Evolutionary conservation across 1,140 invertebrate genomes (phyloP), one percentile per base, ranked within the genome.

Genomic region (Chrysopa pallens): DNA sequence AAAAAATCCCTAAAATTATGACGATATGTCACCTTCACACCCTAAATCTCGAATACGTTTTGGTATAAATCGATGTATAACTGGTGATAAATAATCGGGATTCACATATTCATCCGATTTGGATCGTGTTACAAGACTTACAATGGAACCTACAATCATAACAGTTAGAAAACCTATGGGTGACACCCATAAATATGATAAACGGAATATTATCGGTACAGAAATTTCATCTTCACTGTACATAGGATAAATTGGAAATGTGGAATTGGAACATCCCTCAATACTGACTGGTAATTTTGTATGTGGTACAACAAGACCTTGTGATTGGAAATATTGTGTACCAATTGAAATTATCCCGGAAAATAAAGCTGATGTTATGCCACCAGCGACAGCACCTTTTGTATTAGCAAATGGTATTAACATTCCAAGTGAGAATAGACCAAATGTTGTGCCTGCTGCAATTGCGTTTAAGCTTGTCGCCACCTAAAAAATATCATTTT

Each of bases 401-500:
- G 69, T 69, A 53, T 86, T 88, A 15, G 81, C 73, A 76, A 80
- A 87, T 13, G 84, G 86, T 50, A 84, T 72, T 36, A 82, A 66
- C 73, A 91, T 85, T 45, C 87, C 88, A 8, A 92, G 61, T 0
- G 79, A 79, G 57, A 91, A 93, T 11, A 90, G 68, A 3, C 86
- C 87, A 45, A 89, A 79, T 1, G 85, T 76, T 12, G 84, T 81
- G 6, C 84, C 85, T 13, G 83, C 78, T 9, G 85, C 78, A 46
- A 90, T 83, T 3, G 84, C 81, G 40, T 83, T 81, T 37, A 87
- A 61, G 42, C 81, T 79, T 33, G 80, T 74, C 1, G 84, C 82
- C 36, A 84, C 73, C 80, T 84, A 48, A 39, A 50, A 48, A 15
- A 13, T 23, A 5, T 23, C 17, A 23, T 27, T n/a, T 9, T 41